Base-by-base conservation (phyloP, 2,113 vertebrate genomes). In the Alosa alosa region DNA sequence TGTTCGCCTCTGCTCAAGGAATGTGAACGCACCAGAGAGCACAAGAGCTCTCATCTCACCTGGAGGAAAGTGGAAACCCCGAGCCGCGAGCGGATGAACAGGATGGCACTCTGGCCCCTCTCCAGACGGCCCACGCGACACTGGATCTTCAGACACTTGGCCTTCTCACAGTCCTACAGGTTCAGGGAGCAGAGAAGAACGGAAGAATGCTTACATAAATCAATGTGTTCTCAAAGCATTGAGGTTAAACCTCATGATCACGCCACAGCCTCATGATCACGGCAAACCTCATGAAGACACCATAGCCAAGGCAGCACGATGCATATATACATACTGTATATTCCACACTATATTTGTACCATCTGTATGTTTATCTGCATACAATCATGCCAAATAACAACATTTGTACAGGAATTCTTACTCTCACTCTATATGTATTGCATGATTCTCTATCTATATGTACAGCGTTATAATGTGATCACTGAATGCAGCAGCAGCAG, bases 71-170 rank as follows among this genome's bases (percentile, higher is more conserved):
- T 99, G 90, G 96, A 94, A 2, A 97, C 97, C 87, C 94, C 95
- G 82, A 99, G 94, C 31, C 97, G 94, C 60, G 97, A 97, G 90
- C 96, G 96, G 82, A 99, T 94, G 89, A 96, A 98, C 47, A 99
- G 82, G 89, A 99, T 97, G 36, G 97, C 97, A 82, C 96, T 97
- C 94, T 97, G 97, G 36, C 94, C 96, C 90, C 95, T 94, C 90
- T 99, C 98, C 86, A 99, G 93, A 5, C 97, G 96, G 0, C 98
- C 97, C 6, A 99, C 96, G 89, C 97, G 97, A 91, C 98, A 99
- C n/a, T 90, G 93, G 83, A 99, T 96, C 91, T 93, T 95, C 83
- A 97, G 90, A 87, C 97, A 99, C 15, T 95, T 90, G 0, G 96
- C 96, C 1, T 88, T 95, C 86, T 90, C 91, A 86, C 98, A 99